Evolutionary conservation across 2,888 invertebrate genomes (phyloP).

Genomic region (Anagyrus pseudococci): DNA sequence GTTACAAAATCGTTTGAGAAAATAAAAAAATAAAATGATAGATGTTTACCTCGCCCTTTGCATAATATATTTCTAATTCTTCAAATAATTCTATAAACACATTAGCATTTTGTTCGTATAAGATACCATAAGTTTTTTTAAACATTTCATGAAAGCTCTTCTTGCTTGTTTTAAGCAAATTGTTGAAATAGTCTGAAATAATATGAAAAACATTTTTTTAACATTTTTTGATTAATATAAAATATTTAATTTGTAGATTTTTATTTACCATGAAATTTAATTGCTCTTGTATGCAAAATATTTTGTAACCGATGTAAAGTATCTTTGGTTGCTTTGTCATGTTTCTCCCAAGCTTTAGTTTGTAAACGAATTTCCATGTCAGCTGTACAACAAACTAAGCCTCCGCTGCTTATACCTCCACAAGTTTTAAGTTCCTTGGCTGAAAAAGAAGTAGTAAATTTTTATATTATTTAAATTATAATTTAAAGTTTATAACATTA

Average conservation of each 20-base stretch:
- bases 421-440: conserved; percentile 58
- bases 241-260: too few relatives aligned
- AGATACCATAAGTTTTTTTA: conserved; percentile 90
- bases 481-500: too few relatives aligned
- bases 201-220: too few relatives aligned
- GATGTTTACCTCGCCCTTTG: conserved; percentile 70
- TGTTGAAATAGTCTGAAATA: conserved; percentile 79
- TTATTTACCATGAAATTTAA: conserved; percentile 85
- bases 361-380: conserved; percentile 75
- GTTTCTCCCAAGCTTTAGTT: conserved; percentile 74
- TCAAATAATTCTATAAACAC: conserved; percentile 92
- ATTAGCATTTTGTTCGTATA: conserved; percentile 92
- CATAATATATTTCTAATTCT: conserved; percentile 89
- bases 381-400: conserved; percentile 71
- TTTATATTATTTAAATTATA: too few relatives aligned
- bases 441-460: too few relatives aligned
- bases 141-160: conserved; percentile 95
- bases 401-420: conserved; percentile 58
- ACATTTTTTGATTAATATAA: too few relatives aligned
- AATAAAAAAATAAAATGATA: too few relatives aligned
- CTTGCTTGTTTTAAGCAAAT: conserved; percentile 82
- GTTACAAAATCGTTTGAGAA: too few relatives aligned
- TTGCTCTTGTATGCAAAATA: conserved; percentile 77
- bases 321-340: conserved; percentile 77
- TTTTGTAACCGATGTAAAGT: conserved; percentile 78